Percentiles rank a stretch among this genome's conserved stretches.
Conservation (phyloP, 2,797 vertebrate species). For the Acestrorhynchus altus region DNA sequence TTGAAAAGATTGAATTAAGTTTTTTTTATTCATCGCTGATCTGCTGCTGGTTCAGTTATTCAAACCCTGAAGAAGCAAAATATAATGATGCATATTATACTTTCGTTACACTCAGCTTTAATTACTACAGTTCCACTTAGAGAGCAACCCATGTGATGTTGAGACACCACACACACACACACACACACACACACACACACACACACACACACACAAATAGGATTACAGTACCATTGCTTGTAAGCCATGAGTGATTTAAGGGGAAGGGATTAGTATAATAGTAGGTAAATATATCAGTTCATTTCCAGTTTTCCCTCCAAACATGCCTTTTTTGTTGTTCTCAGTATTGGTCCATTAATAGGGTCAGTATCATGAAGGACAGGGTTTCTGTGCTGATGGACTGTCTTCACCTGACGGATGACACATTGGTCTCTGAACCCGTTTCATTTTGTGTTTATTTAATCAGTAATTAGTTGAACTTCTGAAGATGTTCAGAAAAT, state of each 20-base stretch:
- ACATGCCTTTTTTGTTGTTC: background rate
- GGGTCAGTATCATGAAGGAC: background rate
- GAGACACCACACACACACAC: background rate
- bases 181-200: slow-evolving; percentile 9
- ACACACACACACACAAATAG: slow-evolving; percentile 31
- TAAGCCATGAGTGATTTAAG: slow-evolving; percentile 8
- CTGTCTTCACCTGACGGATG: background rate
- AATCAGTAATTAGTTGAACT: too few species aligned
- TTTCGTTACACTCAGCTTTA: background rate
- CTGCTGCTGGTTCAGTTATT: too few species aligned
- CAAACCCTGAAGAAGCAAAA: too few species aligned
- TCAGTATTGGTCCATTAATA: background rate
- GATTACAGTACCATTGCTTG: slow-evolving; percentile 31
- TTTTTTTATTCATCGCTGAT: too few species aligned
- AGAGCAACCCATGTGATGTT: slow-evolving; percentile 1
- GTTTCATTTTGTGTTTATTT: too few species aligned
- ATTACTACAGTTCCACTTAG: background rate
- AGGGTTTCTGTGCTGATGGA: background rate
- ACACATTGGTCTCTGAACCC: too few species aligned
- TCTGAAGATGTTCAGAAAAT: too few species aligned
- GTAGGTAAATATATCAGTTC: background rate
- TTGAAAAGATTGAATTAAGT: too few species aligned
- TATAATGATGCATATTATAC: too few species aligned
- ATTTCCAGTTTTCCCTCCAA: background rate
- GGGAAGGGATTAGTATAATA: slow-evolving; percentile 16